These are phyloP conservation scores for Toxotes jaculatrix DNA, from an alignment of 2,113 vertebrate species.

Conservation along the genomic window DNA sequence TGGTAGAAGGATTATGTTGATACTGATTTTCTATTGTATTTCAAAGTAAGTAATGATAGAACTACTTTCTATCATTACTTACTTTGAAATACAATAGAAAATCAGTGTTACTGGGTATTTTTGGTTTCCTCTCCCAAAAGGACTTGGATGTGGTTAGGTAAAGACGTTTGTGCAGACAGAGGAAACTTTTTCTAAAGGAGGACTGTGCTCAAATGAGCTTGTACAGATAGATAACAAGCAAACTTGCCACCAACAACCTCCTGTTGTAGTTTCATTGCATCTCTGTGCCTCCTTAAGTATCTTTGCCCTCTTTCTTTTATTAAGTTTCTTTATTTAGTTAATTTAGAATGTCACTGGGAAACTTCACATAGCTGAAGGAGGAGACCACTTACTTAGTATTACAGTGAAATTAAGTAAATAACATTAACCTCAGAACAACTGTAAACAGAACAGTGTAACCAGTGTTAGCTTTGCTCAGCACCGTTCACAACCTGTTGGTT, in stretches of 20 bases:
- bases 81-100: slow-evolving; percentile 53
- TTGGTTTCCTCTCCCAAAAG: slow-evolving; percentile 33
- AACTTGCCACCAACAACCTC: neutral
- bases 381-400: neutral
- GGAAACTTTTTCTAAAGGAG: neutral
- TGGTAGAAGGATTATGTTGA: slow-evolving; percentile 31
- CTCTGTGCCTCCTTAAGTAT: neutral
- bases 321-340: neutral
- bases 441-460: neutral
- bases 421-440: neutral
- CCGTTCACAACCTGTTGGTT: no score
- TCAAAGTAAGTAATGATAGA: slow-evolving; percentile 35
- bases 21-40: no score
- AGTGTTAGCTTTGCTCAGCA: neutral
- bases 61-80: slow-evolving; percentile 24
- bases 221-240: neutral
- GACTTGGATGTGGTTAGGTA: neutral
- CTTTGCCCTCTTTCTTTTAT: neutral
- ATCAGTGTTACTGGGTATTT: slow-evolving; percentile 54
- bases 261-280: neutral
- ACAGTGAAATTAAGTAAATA: neutral
- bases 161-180: neutral
- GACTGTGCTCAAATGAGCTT: neutral
- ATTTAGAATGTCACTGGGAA: neutral
- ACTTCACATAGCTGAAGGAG: neutral